Percentiles rank a stretch among this genome's conserved stretches.
Conservation (phyloP, 2,113 vertebrate species). For the Daubentonia madagascariensis region DNA sequence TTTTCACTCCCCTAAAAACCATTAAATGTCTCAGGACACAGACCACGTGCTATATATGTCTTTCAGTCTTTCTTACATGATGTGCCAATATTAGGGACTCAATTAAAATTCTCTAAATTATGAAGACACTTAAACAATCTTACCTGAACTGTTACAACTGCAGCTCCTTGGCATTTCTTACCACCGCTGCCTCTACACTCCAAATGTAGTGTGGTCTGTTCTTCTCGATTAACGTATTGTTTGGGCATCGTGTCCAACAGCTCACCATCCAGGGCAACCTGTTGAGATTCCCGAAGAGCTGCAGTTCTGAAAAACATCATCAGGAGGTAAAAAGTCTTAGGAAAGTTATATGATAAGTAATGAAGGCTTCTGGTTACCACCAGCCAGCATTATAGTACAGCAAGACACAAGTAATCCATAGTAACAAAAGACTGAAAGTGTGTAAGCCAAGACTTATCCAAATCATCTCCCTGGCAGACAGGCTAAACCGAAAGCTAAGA, state of each 20-base stretch:
- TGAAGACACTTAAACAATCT: conserved; percentile 8
- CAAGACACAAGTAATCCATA: background rate
- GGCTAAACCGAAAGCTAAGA: background rate
- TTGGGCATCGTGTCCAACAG: conserved; percentile 91
- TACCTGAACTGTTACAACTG: conserved; percentile 92
- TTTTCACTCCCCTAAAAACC: background rate
- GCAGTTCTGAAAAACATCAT: conserved; percentile 86
- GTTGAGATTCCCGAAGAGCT: conserved; percentile 93
- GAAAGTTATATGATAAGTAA: background rate
- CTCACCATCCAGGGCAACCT: conserved; percentile 93
- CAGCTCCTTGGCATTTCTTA: conserved; percentile 92
- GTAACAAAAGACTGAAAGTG: background rate
- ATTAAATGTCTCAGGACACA: background rate
- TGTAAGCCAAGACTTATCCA: background rate
- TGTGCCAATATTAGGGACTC: background rate
- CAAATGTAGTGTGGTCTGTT: conserved; percentile 91
- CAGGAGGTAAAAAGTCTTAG: background rate
- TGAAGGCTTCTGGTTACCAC: background rate
- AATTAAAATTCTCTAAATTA: background rate
- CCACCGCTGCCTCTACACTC: conserved; percentile 92
- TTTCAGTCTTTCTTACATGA: background rate
- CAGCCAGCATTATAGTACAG: background rate
- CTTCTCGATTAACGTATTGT: conserved; percentile 93
- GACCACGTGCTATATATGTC: background rate
- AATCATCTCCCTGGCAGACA: background rate